phyloP scores from a whole-genome alignment of 2,888 invertebrate species.

The Eustalomyia histrio region DNA sequence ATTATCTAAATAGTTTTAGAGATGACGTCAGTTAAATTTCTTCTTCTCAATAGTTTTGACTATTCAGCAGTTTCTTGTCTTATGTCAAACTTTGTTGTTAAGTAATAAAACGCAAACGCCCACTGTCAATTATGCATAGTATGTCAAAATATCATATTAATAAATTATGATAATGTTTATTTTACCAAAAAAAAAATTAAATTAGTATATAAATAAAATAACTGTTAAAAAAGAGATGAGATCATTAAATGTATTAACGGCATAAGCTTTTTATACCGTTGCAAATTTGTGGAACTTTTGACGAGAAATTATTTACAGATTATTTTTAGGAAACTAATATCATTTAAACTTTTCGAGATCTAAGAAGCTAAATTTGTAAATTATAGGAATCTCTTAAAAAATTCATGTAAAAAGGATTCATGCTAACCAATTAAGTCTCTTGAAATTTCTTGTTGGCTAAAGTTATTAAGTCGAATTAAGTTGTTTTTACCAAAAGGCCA shows the following conservation, averaged over 20 bases:
- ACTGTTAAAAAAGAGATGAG: not conserved
- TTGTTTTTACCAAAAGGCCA: too few species aligned
- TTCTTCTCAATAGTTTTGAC: slow-evolving; percentile 5
- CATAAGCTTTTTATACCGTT: too few species aligned
- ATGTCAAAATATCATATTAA: slow-evolving; percentile 25
- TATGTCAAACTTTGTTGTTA: not conserved
- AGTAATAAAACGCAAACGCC: slow-evolving; percentile 37
- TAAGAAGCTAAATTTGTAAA: too few species aligned
- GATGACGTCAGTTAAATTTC: slow-evolving; percentile 20
- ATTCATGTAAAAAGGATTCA: too few species aligned
- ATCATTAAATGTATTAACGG: not conserved
- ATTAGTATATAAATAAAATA: not conserved
- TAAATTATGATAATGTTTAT: slow-evolving; percentile 41
- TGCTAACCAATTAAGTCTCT: too few species aligned
- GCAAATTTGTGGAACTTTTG: too few species aligned
- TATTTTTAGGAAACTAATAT: too few species aligned
- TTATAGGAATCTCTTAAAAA: too few species aligned
- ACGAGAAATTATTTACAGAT: too few species aligned
- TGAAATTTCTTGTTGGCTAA: too few species aligned
- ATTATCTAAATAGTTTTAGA: not conserved
- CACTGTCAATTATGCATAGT: slow-evolving; percentile 27
- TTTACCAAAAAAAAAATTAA: slow-evolving; percentile 39
- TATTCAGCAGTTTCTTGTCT: slow-evolving; percentile 3
- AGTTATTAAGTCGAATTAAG: too few species aligned
- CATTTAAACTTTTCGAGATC: too few species aligned